Evolutionary conservation across 2,797 vertebrate genomes (phyloP).

Genomic region (Eidolon dupreanum): DNA sequence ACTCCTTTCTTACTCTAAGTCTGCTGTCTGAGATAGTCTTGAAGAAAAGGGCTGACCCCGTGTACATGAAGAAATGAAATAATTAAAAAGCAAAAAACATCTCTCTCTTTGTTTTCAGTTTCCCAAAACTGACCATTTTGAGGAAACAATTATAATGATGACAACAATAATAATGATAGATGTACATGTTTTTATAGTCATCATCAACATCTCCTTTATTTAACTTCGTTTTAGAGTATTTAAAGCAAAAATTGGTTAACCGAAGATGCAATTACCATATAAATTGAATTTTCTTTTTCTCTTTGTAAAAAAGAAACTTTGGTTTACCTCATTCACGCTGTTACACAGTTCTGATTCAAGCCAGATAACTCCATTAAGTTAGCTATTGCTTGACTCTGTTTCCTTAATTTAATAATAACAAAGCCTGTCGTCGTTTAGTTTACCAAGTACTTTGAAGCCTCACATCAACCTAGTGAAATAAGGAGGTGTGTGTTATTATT

Average conservation of each 20-base stretch:
- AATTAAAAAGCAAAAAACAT: background rate
- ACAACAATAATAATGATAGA: background rate
- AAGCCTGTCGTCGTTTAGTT: background rate
- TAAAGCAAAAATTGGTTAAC: background rate
- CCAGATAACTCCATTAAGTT: background rate
- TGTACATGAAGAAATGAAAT: background rate
- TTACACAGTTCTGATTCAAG: background rate
- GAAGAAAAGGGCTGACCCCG: background rate
- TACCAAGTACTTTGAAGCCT: background rate
- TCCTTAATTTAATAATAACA: slow-evolving; percentile 19
- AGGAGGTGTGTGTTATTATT: background rate
- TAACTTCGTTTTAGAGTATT: background rate
- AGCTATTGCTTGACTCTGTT: background rate
- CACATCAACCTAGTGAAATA: background rate
- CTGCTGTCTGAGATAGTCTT: background rate
- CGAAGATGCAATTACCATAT: background rate
- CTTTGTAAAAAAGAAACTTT: background rate
- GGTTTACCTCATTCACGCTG: background rate
- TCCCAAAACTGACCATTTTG: background rate
- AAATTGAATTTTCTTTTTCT: background rate
- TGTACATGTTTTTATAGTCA: background rate
- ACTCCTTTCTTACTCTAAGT: background rate
- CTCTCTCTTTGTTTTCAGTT: background rate
- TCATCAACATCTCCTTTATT: background rate
- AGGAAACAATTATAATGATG: background rate